Evolutionary conservation across 1,140 invertebrate species (phyloP).

Genomic region (Drosophila funebris): DNA sequence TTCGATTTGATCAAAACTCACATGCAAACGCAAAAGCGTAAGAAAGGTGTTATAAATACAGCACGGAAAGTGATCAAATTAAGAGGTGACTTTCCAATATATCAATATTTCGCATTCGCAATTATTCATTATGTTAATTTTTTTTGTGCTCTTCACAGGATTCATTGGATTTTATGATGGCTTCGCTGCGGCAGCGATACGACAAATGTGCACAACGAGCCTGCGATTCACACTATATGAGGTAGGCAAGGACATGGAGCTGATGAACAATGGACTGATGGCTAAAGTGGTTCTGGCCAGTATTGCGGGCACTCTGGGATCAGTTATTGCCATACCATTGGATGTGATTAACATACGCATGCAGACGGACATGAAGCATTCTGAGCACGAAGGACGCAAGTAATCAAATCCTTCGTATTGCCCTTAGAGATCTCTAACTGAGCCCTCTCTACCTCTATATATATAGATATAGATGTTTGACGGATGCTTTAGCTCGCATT

Average conservation of each 20-base stretch:
- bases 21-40: conserved; percentile 41
- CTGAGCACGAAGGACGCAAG: conserved; percentile 84
- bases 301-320: conserved; percentile 90
- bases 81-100: conserved; percentile 12
- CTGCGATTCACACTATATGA: conserved; percentile 98
- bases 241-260: conserved; percentile 87
- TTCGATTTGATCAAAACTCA: conserved; percentile 49
- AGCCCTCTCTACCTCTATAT: background rate
- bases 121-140: background rate
- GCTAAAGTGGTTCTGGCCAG: conserved; percentile 91
- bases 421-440: background rate
- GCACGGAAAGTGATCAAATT: conserved; percentile 7
- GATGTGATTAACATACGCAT: conserved; percentile 99
- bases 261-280: conserved; percentile 84
- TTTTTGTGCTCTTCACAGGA: conserved; percentile 84
- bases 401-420: background rate
- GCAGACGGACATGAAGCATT: conserved; percentile 98
- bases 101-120: background rate
- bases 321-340: conserved; percentile 89
- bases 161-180: conserved; percentile 97
- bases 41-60: conserved; percentile 14
- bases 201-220: conserved; percentile 98
- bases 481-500: conserved; percentile 95
- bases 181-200: conserved; percentile 94
- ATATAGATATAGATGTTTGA: conserved; percentile 95